phyloP scores from a whole-genome alignment of 2,888 invertebrate species.

The Ormyrus nitidulus region DNA sequence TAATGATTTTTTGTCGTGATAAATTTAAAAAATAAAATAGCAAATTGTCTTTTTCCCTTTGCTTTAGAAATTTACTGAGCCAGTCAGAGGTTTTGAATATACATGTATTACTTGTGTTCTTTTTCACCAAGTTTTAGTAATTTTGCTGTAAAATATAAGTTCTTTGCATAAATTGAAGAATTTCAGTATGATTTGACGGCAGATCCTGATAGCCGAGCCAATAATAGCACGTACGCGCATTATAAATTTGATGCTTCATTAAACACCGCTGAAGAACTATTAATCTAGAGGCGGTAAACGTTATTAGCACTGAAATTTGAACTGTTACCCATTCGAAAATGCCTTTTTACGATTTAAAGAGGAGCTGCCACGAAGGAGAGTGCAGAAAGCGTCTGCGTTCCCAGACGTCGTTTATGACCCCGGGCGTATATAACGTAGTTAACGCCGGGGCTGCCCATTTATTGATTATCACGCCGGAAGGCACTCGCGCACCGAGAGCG shows the following conservation, averaged over 20 bases:
- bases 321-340: conserved; percentile 2
- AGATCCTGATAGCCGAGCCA: no score
- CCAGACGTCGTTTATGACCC: conserved; percentile 67
- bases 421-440: conserved; percentile 61
- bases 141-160: no score
- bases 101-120: no score
- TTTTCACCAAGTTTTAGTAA: no score
- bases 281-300: conserved; percentile 5
- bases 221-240: no score
- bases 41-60: no score
- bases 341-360: conserved; percentile 50
- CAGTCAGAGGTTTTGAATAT: no score
- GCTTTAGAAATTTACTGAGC: no score
- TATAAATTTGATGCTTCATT: neutral
- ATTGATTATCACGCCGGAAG: conserved; percentile 65
- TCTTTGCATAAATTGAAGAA: no score
- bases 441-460: conserved; percentile 63
- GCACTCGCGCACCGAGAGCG: conserved; percentile 44
- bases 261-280: neutral
- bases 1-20: no score
- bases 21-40: no score
- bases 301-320: conserved; percentile 39
- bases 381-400: conserved; percentile 62
- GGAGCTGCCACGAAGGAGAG: conserved; percentile 41
- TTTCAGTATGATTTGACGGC: no score